phyloP scores from a whole-genome alignment of 2,113 vertebrate genomes.

The Odocoileus virginianus region DNA sequence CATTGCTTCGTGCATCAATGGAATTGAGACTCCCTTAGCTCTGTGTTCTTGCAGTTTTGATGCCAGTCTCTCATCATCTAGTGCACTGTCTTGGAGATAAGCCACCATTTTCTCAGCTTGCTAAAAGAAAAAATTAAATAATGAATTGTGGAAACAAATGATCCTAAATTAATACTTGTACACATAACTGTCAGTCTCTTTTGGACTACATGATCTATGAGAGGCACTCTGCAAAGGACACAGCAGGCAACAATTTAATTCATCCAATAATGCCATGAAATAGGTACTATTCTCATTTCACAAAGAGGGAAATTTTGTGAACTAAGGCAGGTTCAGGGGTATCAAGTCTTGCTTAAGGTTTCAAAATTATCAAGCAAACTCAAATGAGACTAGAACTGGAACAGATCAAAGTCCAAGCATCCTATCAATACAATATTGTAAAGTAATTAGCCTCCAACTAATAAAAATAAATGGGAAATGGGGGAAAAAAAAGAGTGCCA shows the following conservation, averaged over 20 bases:
- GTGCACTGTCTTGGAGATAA: conserved; percentile 93
- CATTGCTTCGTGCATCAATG: conserved; percentile 91
- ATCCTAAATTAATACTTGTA: not conserved
- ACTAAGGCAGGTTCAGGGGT: not conserved
- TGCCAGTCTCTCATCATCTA: conserved; percentile 92
- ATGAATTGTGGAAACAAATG: not conserved
- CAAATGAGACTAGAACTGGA: conserved; percentile 5
- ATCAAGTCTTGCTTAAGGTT: not conserved
- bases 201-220: not conserved
- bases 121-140: conserved; percentile 74
- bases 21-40: conserved; percentile 88
- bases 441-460: too few species aligned
- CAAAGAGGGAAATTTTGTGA: not conserved
- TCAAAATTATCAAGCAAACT: conserved; percentile 40
- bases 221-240: not conserved
- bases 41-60: conserved; percentile 89
- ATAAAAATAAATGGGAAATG: too few species aligned
- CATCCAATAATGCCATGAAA: not conserved
- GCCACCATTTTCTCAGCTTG: conserved; percentile 99
- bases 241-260: not conserved
- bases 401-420: not conserved
- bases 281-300: not conserved
- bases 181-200: not conserved
- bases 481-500: not conserved
- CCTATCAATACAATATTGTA: not conserved